Evolutionary conservation across 2,113 vertebrate genomes (phyloP).

Genomic region (Larimichthys crocea): DNA sequence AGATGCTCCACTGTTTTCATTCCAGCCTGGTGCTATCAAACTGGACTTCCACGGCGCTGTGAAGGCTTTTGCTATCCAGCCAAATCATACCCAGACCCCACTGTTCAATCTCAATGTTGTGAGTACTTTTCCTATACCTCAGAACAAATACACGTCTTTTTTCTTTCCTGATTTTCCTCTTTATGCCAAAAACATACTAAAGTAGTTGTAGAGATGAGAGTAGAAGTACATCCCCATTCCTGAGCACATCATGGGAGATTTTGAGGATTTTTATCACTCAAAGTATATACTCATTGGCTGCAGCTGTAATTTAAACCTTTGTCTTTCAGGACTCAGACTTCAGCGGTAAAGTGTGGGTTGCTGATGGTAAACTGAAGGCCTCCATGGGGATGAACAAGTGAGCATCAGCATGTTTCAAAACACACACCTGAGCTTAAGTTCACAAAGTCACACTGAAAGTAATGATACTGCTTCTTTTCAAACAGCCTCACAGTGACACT

Average conservation of each 20-base stretch:
- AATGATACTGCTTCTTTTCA: slow-evolving; percentile 4
- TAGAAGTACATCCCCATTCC: background rate
- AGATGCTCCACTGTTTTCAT: slow-evolving; percentile 68
- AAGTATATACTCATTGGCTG: background rate
- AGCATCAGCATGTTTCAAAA: slow-evolving; percentile 17
- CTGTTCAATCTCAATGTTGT: slow-evolving; percentile 71
- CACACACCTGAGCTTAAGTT: background rate
- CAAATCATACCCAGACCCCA: slow-evolving; percentile 48
- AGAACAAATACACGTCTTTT: background rate
- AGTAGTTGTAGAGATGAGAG: background rate
- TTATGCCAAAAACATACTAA: background rate
- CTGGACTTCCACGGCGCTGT: slow-evolving; percentile 13
- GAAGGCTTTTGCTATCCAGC: slow-evolving; percentile 71
- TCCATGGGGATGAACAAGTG: slow-evolving; percentile 67
- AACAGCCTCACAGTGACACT: slow-evolving; percentile 70
- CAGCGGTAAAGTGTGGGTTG: slow-evolving; percentile 41
- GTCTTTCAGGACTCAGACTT: slow-evolving; percentile 56
- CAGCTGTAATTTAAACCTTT: background rate
- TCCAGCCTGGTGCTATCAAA: slow-evolving; percentile 56
- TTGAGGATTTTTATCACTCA: background rate
- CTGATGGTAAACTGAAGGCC: slow-evolving; percentile 53
- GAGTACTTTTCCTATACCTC: slow-evolving; percentile 29
- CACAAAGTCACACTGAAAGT: background rate
- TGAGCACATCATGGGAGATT: background rate
- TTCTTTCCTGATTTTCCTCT: background rate